Evolutionary conservation across 2,888 invertebrate species (phyloP), one percentile per base, ranked within the genome.

Genomic region (Drosophila flavopinicola): DNA sequence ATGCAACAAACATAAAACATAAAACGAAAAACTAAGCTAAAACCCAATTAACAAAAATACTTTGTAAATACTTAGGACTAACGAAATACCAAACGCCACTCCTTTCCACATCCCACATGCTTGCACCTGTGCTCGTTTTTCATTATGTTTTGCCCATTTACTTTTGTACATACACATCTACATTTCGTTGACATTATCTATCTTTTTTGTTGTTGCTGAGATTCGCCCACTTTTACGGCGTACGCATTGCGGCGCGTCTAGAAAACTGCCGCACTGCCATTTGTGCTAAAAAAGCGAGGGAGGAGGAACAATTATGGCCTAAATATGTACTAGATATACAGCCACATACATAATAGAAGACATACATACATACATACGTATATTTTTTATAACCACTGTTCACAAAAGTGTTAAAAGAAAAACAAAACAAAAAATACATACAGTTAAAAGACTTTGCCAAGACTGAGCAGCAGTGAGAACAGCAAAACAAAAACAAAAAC

Each of bases 391-490:
- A 82, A 49, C 63, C 53, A 73, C 66, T 75, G 72, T 66, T 71
- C 70, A 78, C 57, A 65, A 78, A 75, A 57, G 32, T 57, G 58
- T 25, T 11, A 23, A 60, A 41, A 49, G 39, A n/a, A 35, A 65
- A 41, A 48, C 13, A 37, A 51, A 45, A 52, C 11, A 60, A 45
- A 38, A 64, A 69, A 52, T 52, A 57, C 65, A 57, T 39, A 72
- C 75, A 75, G 73, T 65, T 56, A 63, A 78, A 74, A 84, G 85
- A 84, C 85, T 84, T 78, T 83, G 76, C 65, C 77, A 83, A 84
- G 83, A 84, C 83, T 84, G 83, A 83, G 65, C 79, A 77, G 75
- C 76, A 74, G 68, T 64, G 64, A 65, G 64, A 69, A 70, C 41
- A 73, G 60, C 64, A 83, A 41, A 49, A 69, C 58, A 33, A 45